Percentiles rank a stretch among this genome's conserved stretches.
Conservation (phyloP, 2,888 invertebrate genomes). For the Anticlea derivata region DNA sequence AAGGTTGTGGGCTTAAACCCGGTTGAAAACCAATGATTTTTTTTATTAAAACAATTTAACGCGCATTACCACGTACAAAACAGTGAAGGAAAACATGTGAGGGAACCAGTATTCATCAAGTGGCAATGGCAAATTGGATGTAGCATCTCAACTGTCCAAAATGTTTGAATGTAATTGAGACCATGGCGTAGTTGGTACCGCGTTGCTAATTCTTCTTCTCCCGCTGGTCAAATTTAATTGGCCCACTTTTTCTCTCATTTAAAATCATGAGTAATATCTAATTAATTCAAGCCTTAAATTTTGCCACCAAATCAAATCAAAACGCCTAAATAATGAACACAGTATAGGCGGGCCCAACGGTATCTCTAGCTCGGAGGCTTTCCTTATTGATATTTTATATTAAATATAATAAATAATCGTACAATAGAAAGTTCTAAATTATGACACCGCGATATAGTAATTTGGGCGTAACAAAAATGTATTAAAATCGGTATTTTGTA, state of each 20-base stretch:
- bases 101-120: too few species aligned
- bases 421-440: constrained; percentile 73
- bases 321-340: constrained; percentile 49
- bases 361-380: constrained; percentile 62
- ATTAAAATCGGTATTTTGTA: constrained; percentile 74
- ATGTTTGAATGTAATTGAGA: too few species aligned
- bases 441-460: constrained; percentile 66
- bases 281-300: constrained; percentile 19
- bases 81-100: too few species aligned
- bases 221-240: background rate
- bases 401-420: constrained; percentile 67
- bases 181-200: background rate
- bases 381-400: constrained; percentile 71
- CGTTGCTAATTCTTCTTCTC: background rate
- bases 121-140: too few species aligned
- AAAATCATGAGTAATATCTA: constrained; percentile 20
- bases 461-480: constrained; percentile 73
- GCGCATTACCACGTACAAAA: too few species aligned
- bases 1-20: too few species aligned
- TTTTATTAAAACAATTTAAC: too few species aligned
- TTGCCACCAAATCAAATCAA: constrained; percentile 33
- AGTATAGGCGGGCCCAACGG: constrained; percentile 60
- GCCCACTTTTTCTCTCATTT: constrained; percentile 15
- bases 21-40: too few species aligned
- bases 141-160: too few species aligned